These are phyloP conservation scores for Cinclus cinclus DNA, from an alignment of 2,113 vertebrate species.

Conservation along the genomic window DNA sequence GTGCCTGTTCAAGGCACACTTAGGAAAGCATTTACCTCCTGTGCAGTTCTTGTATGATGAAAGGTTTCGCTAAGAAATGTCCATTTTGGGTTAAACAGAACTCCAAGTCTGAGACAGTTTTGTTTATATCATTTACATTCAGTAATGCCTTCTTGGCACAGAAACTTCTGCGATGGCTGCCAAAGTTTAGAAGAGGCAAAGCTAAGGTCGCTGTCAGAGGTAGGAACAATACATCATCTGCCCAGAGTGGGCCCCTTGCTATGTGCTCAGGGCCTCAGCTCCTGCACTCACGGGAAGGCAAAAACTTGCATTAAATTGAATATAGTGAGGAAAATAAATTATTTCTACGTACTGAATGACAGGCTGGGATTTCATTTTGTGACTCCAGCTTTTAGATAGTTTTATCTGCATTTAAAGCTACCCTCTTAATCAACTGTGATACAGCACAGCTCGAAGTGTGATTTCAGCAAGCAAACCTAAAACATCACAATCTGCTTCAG, in stretches of 20 bases:
- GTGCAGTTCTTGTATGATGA: neutral
- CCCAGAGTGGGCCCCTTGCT: slow-evolving; percentile 16
- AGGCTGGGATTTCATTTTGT: slow-evolving; percentile 14
- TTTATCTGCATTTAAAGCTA: neutral
- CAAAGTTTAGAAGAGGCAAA: slow-evolving; percentile 56
- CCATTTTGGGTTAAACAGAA: slow-evolving; percentile 49
- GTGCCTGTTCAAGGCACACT: neutral
- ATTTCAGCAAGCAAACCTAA: neutral
- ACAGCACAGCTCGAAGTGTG: neutral
- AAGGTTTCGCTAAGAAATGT: slow-evolving; percentile 35
- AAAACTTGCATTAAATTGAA: slow-evolving; percentile 22
- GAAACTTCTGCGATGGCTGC: neutral
- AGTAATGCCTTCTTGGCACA: slow-evolving; percentile 54
- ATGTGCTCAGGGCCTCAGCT: neutral
- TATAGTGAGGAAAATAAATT: slow-evolving; percentile 24
- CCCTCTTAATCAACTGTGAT: neutral
- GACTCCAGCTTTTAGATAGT: neutral
- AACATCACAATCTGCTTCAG: neutral
- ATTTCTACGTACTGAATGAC: neutral
- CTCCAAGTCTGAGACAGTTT: slow-evolving; percentile 32
- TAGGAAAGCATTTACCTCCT: slow-evolving; percentile 41
- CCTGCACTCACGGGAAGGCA: neutral
- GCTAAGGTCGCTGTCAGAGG: slow-evolving; percentile 55
- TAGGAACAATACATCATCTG: slow-evolving; percentile 56
- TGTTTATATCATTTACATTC: slow-evolving; percentile 65